Conservation (phyloP, 2,888 invertebrate species). For the Trissolcus japonicus region DNA sequence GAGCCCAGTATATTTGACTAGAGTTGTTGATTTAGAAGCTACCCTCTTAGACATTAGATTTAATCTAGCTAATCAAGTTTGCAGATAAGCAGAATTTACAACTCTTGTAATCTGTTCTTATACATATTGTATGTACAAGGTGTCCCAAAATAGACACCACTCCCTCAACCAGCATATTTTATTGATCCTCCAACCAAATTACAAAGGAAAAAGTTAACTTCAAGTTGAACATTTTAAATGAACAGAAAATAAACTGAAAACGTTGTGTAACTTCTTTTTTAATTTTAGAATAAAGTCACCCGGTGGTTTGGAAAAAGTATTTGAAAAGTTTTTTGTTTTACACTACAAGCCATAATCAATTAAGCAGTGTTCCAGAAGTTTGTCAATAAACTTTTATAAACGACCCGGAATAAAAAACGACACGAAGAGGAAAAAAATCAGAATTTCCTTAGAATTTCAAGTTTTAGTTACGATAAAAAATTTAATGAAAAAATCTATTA, state of each 20-base stretch:
- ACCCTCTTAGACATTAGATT: slow-evolving; percentile 4
- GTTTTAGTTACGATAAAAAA: too few species aligned
- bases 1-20: background rate
- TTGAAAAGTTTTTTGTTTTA: slow-evolving; percentile 2
- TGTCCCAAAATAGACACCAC: slow-evolving; percentile 20
- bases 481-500: background rate
- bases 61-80: slow-evolving; percentile 13
- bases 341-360: slow-evolving; percentile 1
- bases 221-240: too few species aligned
- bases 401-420: background rate
- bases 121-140: slow-evolving; percentile 15
- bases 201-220: background rate
- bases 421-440: too few species aligned
- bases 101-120: slow-evolving; percentile 8
- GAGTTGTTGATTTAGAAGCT: background rate
- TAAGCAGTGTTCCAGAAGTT: slow-evolving; percentile 3
- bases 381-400: slow-evolving; percentile 8
- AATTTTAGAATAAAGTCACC: too few species aligned
- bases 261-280: too few species aligned
- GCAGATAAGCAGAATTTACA: slow-evolving; percentile 11
- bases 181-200: slow-evolving; percentile 12
- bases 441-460: too few species aligned
- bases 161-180: slow-evolving; percentile 16
- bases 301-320: too few species aligned
- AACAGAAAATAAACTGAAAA: too few species aligned